phyloP scores from a whole-genome alignment of 2,113 vertebrate species.

The Chaetodon auriga region DNA sequence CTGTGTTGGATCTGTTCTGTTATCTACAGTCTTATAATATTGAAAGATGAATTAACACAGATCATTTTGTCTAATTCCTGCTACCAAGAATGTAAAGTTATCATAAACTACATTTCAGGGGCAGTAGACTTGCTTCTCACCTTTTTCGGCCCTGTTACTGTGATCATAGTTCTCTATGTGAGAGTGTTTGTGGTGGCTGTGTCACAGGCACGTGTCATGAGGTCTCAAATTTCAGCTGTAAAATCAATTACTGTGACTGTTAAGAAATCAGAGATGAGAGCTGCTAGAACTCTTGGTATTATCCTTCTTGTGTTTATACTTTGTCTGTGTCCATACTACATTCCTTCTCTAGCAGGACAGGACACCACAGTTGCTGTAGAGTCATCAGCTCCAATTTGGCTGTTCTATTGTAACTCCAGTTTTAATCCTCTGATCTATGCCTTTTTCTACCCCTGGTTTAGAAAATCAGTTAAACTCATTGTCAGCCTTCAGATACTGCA shows the following conservation, averaged over 20 bases:
- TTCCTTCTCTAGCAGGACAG: background rate
- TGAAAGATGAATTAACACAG: no score
- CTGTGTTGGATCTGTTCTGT: constrained; percentile 25
- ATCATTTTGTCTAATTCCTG: no score
- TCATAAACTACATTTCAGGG: no score
- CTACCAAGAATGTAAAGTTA: no score
- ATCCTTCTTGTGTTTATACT: background rate
- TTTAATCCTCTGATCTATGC: constrained; percentile 17
- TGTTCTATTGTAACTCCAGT: background rate
- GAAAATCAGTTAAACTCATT: background rate
- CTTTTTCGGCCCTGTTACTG: constrained; percentile 1
- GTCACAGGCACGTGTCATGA: background rate
- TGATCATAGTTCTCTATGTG: background rate
- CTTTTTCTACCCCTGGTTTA: constrained; percentile 14
- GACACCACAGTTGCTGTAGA: rapidly evolving
- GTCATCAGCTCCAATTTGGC: background rate
- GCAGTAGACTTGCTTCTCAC: background rate
- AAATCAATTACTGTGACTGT: background rate
- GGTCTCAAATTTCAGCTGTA: background rate
- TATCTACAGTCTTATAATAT: background rate
- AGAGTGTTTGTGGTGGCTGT: constrained; percentile 19
- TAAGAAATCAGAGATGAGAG: constrained; percentile 5
- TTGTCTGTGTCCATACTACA: background rate
- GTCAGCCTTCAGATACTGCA: constrained; percentile 9
- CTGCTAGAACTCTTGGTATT: constrained; percentile 7